A percentile compares a stretch with the other conserved stretches of the same genome.
Conservation (phyloP, 1,140 invertebrate genomes). For the Anastrepha obliqua region DNA sequence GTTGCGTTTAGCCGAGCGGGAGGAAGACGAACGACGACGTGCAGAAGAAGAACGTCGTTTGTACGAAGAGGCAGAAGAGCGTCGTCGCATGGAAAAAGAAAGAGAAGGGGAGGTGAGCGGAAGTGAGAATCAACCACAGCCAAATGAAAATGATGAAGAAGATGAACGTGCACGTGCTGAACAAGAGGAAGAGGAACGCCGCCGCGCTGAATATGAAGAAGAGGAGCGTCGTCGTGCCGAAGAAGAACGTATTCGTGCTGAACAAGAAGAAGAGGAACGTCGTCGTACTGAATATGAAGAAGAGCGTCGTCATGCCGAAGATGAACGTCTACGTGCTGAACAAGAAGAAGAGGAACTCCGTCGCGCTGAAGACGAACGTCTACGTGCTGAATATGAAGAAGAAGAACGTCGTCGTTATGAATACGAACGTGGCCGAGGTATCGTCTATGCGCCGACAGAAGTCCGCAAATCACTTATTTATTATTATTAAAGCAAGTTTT, state of each 20-base stretch:
- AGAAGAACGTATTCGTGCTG: background rate
- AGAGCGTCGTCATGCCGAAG: background rate
- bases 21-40: background rate
- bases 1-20: background rate
- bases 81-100: background rate
- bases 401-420: background rate
- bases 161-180: background rate
- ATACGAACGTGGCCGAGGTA: constrained; percentile 18
- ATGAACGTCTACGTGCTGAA: background rate
- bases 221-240: background rate
- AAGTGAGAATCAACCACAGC: background rate
- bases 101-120: background rate
- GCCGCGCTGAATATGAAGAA: background rate
- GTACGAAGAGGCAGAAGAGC: background rate
- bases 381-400: constrained; percentile 35
- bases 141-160: background rate
- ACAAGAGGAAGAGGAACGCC: background rate
- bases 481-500: background rate
- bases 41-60: background rate
- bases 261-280: background rate
- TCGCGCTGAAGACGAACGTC: constrained; percentile 40
- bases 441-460: background rate
- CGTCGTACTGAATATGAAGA: background rate
- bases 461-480: constrained; percentile 1
- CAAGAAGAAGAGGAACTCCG: background rate